phyloP scores from a whole-genome alignment of 2,113 vertebrate genomes.

The Climacteris rufus region DNA sequence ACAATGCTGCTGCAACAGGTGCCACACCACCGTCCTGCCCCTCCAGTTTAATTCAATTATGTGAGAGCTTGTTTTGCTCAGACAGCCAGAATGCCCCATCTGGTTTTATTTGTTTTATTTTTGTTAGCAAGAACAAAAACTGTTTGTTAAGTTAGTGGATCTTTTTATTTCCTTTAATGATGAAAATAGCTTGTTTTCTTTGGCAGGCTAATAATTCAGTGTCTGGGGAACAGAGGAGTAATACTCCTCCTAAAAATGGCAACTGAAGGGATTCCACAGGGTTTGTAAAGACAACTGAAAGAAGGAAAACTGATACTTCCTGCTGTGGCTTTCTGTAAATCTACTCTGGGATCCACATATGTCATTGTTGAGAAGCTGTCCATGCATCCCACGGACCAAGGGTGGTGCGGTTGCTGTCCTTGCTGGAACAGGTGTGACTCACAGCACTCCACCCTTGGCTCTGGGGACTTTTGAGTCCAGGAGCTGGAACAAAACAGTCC shows the following conservation, averaged over 20 bases:
- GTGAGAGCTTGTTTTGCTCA: neutral
- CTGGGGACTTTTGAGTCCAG: fast-evolving
- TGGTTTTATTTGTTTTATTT: neutral
- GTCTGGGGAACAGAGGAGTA: neutral
- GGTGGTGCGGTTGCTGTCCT: neutral
- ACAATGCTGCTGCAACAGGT: neutral
- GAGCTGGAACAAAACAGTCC: neutral
- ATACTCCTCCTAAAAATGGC: neutral
- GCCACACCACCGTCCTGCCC: neutral
- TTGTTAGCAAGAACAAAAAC: neutral
- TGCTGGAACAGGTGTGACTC: neutral
- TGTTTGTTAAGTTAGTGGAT: neutral
- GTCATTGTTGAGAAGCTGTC: neutral
- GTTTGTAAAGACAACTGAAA: neutral
- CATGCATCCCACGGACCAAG: neutral
- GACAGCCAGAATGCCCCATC: neutral
- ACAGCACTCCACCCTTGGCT: neutral
- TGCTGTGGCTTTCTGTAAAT: neutral
- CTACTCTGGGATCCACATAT: neutral
- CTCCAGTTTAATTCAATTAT: neutral
- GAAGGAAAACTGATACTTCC: neutral
- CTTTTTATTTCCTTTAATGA: neutral
- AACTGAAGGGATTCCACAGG: neutral
- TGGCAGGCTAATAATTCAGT: neutral
- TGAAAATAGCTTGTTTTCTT: neutral